phyloP scores from a whole-genome alignment of 2,113 vertebrate genomes.

The Xyliphius kryptos region DNA sequence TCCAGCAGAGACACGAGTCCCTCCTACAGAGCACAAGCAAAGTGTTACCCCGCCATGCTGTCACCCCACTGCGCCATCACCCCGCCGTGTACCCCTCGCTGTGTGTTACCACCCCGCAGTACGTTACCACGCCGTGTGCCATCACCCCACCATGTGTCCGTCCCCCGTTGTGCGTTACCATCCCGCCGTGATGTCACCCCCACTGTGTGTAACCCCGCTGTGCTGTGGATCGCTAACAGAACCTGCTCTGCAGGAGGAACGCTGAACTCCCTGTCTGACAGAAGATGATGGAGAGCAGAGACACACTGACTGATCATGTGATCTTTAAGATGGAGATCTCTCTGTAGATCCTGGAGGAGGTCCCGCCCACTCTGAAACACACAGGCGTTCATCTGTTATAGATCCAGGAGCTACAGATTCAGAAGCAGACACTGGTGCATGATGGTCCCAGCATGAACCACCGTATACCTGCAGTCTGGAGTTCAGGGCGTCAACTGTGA shows the following conservation, averaged over 20 bases:
- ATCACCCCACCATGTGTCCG: too few species aligned
- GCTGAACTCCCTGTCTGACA: constrained; percentile 57
- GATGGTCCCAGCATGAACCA: too few species aligned
- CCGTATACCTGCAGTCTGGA: constrained; percentile 74
- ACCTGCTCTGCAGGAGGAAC: constrained; percentile 70
- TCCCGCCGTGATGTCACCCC: too few species aligned
- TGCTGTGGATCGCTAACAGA: constrained; percentile 23
- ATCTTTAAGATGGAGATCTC: constrained; percentile 72
- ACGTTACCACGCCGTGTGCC: too few species aligned
- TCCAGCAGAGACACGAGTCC: constrained; percentile 82
- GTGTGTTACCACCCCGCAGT: too few species aligned
- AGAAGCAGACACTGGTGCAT: too few species aligned
- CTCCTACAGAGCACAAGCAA: constrained; percentile 59
- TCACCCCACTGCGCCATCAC: too few species aligned
- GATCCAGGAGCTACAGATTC: too few species aligned
- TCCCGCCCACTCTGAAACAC: constrained; percentile 63
- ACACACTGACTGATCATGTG: constrained; percentile 71
- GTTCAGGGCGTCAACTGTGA: constrained; percentile 75
- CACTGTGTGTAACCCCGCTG: neutral
- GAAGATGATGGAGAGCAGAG: constrained; percentile 62
- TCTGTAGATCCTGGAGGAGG: constrained; percentile 67
- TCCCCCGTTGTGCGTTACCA: too few species aligned
- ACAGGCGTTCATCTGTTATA: constrained; percentile 11
- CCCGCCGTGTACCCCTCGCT: too few species aligned
- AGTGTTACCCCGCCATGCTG: neutral